phyloP scores from a whole-genome alignment of 2,113 vertebrate species.

The Lucifuga dentata region DNA sequence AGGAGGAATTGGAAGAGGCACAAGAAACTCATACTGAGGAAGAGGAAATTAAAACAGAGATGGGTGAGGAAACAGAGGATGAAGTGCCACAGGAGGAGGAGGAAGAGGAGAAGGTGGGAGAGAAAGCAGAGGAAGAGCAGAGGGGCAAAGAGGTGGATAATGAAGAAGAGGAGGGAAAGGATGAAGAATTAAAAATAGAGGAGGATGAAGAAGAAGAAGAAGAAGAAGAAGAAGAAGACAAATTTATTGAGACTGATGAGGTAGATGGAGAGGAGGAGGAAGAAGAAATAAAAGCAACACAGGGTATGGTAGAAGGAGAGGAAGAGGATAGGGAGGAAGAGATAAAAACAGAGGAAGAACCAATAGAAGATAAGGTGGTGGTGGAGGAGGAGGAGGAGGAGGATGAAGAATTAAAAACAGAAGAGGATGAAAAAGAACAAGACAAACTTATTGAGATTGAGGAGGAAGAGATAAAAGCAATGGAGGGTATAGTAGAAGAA shows the following conservation, averaged over 20 bases:
- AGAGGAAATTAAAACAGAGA: slow-evolving; percentile 10
- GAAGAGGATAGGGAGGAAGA: not conserved
- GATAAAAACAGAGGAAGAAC: not conserved
- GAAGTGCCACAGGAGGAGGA: not conserved
- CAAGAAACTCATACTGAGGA: not conserved
- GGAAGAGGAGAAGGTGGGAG: slow-evolving; percentile 1
- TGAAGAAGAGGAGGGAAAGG: slow-evolving; percentile 1
- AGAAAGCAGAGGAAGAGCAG: not conserved
- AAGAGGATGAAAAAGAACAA: not conserved
- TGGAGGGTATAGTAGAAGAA: not conserved
- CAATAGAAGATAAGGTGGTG: not conserved
- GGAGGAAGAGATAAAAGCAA: not conserved
- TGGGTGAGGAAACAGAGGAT: slow-evolving; percentile 11
- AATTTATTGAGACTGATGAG: not conserved
- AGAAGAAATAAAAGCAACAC: slow-evolving; percentile 14
- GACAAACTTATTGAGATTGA: not conserved
- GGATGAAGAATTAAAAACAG: not conserved
- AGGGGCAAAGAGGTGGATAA: not conserved
- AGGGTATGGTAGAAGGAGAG: not conserved
- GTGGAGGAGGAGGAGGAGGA: slow-evolving; percentile 1
- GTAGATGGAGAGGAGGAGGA: not conserved
- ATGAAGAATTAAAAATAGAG: slow-evolving; percentile 18
- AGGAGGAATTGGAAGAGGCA: not conserved
- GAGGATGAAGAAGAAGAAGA: slow-evolving; percentile 13
- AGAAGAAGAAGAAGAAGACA: not conserved